Evolutionary conservation across 1,140 invertebrate genomes (phyloP).

Genomic region (Pseudomyrmex cubaensis): DNA sequence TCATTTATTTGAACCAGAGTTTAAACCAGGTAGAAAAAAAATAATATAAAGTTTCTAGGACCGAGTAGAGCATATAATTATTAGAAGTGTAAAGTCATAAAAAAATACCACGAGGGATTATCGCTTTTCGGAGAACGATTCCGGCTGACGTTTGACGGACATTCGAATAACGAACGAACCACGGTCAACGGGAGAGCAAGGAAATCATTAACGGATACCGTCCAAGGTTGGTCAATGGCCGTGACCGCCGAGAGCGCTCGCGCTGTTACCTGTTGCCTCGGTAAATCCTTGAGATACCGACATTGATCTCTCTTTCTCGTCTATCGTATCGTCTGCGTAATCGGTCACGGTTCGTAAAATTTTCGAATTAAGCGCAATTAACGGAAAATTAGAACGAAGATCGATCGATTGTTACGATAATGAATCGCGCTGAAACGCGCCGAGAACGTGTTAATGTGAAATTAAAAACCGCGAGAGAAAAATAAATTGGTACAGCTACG

Average conservation of each 20-base stretch:
- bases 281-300: slow-evolving; percentile 35
- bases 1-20: not conserved
- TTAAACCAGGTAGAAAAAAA: not conserved
- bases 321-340: slow-evolving; percentile 11
- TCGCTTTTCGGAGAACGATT: slow-evolving; percentile 7
- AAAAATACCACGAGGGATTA: not conserved
- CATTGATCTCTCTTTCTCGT: slow-evolving; percentile 25
- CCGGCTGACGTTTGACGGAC: slow-evolving; percentile 3
- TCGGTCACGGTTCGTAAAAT: slow-evolving; percentile 14
- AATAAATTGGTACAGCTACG: not conserved
- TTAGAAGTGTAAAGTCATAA: not conserved
- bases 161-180: slow-evolving; percentile 26
- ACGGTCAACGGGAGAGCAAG: slow-evolving; percentile 58
- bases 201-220: slow-evolving; percentile 68
- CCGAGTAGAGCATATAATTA: not conserved
- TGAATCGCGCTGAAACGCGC: not conserved
- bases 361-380: not conserved
- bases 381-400: slow-evolving; percentile 36
- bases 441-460: not conserved
- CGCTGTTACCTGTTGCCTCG: slow-evolving; percentile 58
- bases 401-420: slow-evolving; percentile 14
- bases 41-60: no score
- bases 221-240: slow-evolving; percentile 72
- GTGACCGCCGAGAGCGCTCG: slow-evolving; percentile 59
- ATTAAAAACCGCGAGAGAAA: not conserved